Percentiles rank a stretch among this genome's conserved stretches.
Evolutionary conservation across 2,888 invertebrate genomes (phyloP).

Genomic region (Ferrisia virgata): DNA sequence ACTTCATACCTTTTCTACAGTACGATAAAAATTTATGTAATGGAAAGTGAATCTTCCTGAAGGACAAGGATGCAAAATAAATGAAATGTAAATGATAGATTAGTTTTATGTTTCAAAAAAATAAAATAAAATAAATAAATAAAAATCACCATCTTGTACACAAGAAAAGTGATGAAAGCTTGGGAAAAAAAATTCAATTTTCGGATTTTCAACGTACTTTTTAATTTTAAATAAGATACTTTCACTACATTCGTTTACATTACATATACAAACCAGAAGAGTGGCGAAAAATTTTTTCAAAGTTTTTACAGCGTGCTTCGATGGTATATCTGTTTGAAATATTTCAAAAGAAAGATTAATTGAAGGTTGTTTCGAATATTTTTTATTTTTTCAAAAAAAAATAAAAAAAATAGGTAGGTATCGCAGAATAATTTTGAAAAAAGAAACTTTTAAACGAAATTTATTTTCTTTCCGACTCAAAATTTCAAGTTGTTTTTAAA

Average conservation of each 20-base stretch:
- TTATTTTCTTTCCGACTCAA: background rate
- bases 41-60: background rate
- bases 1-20: background rate
- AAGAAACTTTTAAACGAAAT: background rate
- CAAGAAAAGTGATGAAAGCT: background rate
- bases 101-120: background rate
- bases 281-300: too few relatives aligned
- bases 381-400: background rate
- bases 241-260: too few relatives aligned
- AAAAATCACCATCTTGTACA: background rate
- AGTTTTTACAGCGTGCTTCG: too few relatives aligned
- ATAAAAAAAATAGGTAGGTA: background rate
- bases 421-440: background rate
- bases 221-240: too few relatives aligned
- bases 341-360: background rate
- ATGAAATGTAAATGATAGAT: conserved; percentile 5
- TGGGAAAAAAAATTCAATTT: background rate
- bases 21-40: background rate
- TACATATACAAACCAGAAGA: too few relatives aligned
- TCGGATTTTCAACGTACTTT: background rate
- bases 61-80: background rate
- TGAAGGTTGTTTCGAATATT: background rate
- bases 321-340: too few relatives aligned
- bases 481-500: background rate
- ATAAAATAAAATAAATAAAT: background rate